phyloP scores from a whole-genome alignment of 2,113 vertebrate species.

The Nansenia antarctica region DNA sequence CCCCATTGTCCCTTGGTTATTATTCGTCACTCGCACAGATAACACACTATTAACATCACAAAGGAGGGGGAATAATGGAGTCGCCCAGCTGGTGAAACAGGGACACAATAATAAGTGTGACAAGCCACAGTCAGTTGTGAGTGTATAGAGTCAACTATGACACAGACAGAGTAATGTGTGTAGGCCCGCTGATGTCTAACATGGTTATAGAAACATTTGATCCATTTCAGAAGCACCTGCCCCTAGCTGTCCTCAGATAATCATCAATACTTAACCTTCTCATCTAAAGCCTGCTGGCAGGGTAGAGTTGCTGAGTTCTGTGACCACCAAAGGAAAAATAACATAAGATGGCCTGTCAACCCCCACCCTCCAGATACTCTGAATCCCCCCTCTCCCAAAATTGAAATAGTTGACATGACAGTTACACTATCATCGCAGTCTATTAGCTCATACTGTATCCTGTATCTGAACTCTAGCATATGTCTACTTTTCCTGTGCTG shows the following conservation, averaged over 20 bases:
- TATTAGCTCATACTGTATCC: conserved; percentile 27
- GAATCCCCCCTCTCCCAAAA: conserved; percentile 49
- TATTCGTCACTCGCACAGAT: conserved; percentile 59
- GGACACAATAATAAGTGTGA: conserved; percentile 63
- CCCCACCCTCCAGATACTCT: conserved; percentile 30
- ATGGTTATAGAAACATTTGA: background rate
- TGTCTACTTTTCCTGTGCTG: conserved; percentile 44
- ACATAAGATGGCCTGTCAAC: conserved; percentile 38
- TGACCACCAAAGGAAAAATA: background rate
- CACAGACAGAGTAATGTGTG: conserved; percentile 20
- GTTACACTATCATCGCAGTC: conserved; percentile 40
- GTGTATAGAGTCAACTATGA: conserved; percentile 48
- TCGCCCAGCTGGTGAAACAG: conserved; percentile 65
- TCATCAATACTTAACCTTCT: conserved; percentile 51
- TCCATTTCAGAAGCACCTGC: conserved; percentile 21
- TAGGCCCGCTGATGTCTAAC: conserved; percentile 13
- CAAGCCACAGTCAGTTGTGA: conserved; percentile 54
- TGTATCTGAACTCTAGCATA: conserved; percentile 31
- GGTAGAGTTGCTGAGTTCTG: background rate
- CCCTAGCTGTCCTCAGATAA: conserved; percentile 44
- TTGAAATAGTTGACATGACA: conserved; percentile 39
- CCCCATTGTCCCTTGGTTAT: conserved; percentile 67
- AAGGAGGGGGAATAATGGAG: conserved; percentile 68
- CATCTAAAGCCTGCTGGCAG: conserved; percentile 27
- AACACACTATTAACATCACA: conserved; percentile 73